A percentile compares a stretch with the other conserved stretches of the same genome.
Evolutionary conservation across 2,797 vertebrate genomes (phyloP).

Genomic region (Acestrorhynchus altus): DNA sequence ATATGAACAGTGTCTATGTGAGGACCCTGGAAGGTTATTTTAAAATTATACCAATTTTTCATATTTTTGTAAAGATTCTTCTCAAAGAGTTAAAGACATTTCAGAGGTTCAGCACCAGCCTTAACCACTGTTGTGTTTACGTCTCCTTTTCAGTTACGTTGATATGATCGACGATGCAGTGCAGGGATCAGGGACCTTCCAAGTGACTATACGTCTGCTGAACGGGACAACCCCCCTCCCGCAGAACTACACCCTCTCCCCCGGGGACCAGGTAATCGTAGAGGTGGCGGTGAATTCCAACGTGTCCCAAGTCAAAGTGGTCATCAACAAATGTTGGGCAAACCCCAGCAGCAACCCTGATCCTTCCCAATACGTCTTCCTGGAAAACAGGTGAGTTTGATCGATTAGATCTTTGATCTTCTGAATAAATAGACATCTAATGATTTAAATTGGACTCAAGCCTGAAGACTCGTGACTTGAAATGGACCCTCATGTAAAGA

Average conservation of each 20-base stretch:
- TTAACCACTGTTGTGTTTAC: neutral
- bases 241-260: constrained; percentile 81
- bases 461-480: too few relatives aligned
- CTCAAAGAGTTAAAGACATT: too few relatives aligned
- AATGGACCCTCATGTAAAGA: too few relatives aligned
- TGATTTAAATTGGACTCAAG: too few relatives aligned
- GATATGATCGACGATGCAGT: constrained; percentile 79
- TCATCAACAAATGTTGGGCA: constrained; percentile 90
- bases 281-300: constrained; percentile 83
- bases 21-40: too few relatives aligned
- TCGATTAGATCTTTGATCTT: too few relatives aligned
- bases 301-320: constrained; percentile 80
- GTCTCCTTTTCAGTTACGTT: constrained; percentile 69
- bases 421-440: too few relatives aligned
- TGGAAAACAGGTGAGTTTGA: constrained; percentile 83
- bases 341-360: constrained; percentile 78
- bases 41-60: too few relatives aligned
- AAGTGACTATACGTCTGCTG: constrained; percentile 83
- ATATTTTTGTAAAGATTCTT: too few relatives aligned
- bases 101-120: too few relatives aligned
- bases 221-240: constrained; percentile 80
- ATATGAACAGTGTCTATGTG: too few relatives aligned
- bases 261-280: constrained; percentile 81
- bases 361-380: constrained; percentile 68
- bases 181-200: constrained; percentile 78